A percentile compares a stretch with the other conserved stretches of the same genome.
Conservation (phyloP, 2,888 invertebrate species). For the Dastarcus helophoroides region DNA sequence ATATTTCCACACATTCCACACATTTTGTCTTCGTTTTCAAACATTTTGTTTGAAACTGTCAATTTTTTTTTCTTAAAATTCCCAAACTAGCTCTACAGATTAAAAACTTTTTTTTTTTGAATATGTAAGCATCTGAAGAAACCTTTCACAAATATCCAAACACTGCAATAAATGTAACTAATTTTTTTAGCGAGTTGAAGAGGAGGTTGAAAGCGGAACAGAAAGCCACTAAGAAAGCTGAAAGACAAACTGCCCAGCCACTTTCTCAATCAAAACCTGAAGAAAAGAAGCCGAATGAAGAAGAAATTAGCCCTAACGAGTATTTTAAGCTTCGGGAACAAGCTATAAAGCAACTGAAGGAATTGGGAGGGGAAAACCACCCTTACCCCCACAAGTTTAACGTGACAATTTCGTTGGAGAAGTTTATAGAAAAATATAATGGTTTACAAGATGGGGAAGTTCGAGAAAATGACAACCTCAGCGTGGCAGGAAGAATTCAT, state of each 20-base stretch:
- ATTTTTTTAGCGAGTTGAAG: constrained; percentile 96
- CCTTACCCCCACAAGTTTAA: constrained; percentile 98
- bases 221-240: constrained; percentile 89
- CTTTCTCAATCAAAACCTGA: too few species aligned
- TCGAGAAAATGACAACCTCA: constrained; percentile 46
- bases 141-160: too few species aligned
- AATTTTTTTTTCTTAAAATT: too few species aligned
- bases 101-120: too few species aligned
- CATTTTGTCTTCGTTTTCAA: too few species aligned
- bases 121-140: too few species aligned
- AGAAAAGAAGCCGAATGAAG: too few species aligned
- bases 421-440: constrained; percentile 77
- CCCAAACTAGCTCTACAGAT: too few species aligned
- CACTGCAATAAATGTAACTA: too few species aligned
- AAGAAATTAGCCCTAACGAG: constrained; percentile 89
- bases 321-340: constrained; percentile 79
- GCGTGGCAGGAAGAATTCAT: constrained; percentile 85
- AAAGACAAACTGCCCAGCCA: constrained; percentile 44
- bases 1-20: too few species aligned
- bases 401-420: constrained; percentile 77
- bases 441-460: constrained; percentile 62
- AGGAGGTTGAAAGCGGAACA: constrained; percentile 83
- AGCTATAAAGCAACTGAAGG: constrained; percentile 73
- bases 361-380: constrained; percentile 52
- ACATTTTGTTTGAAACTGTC: too few species aligned